These are phyloP conservation scores for Myrmecobius fasciatus DNA, from an alignment of 2,113 vertebrate species.

Conservation along the genomic window DNA sequence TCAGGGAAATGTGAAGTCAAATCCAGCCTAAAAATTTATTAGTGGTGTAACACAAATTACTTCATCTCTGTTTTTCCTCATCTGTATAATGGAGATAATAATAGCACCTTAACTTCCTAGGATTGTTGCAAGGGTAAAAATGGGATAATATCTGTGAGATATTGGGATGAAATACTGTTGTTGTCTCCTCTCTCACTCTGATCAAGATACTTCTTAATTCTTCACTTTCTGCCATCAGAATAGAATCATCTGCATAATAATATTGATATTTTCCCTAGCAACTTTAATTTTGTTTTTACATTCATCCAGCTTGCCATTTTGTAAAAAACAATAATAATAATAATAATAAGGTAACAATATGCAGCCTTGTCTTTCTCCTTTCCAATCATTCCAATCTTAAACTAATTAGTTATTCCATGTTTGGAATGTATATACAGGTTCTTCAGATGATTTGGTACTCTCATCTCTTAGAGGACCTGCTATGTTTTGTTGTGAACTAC, in stretches of 20 bases:
- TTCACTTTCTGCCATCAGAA: neutral
- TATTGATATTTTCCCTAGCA: neutral
- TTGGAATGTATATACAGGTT: neutral
- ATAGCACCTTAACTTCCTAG: neutral
- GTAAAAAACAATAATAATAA: too few relatives aligned
- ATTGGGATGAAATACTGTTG: neutral
- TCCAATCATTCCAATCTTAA: neutral
- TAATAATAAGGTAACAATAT: neutral
- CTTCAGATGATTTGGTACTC: neutral
- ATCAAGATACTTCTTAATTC: neutral
- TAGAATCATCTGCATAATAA: neutral
- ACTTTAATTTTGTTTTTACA: neutral
- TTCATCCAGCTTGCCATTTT: neutral
- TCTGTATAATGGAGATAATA: neutral
- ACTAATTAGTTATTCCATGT: neutral
- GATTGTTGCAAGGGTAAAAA: neutral
- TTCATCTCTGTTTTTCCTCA: neutral
- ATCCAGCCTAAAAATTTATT: neutral
- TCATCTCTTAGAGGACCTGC: neutral
- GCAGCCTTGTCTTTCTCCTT: neutral
- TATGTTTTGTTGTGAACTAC: neutral
- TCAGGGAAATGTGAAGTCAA: neutral
- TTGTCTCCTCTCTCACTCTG: neutral
- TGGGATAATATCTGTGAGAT: neutral
- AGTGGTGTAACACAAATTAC: neutral